These are phyloP conservation scores for Troides helena DNA, from an alignment of 2,888 invertebrate species.

Conservation along the genomic window DNA sequence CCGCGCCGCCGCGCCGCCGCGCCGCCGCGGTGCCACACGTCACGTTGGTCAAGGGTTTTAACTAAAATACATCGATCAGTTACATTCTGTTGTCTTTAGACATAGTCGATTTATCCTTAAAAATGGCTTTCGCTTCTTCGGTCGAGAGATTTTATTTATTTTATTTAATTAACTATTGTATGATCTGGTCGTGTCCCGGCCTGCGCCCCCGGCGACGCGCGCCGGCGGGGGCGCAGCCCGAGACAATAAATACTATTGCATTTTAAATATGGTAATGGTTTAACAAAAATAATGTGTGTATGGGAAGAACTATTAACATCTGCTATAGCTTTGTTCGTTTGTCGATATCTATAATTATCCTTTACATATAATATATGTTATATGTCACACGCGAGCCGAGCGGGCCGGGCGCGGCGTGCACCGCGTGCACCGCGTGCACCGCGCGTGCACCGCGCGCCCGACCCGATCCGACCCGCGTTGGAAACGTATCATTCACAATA, in stretches of 20 bases:
- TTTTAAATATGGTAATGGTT: constrained; percentile 75
- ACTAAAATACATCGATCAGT: background rate
- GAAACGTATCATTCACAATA: constrained; percentile 26
- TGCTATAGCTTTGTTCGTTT: constrained; percentile 68
- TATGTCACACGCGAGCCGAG: too few species aligned
- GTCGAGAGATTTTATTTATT: constrained; percentile 70
- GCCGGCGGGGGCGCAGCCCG: too few species aligned
- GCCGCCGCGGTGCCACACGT: too few species aligned
- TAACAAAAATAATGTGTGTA: constrained; percentile 76
- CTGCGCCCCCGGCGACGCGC: background rate
- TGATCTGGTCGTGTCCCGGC: constrained; percentile 50
- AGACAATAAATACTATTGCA: constrained; percentile 70
- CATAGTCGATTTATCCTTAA: constrained; percentile 64
- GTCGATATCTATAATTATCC: constrained; percentile 61
- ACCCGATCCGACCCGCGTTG: constrained; percentile 19
- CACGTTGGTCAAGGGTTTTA: background rate
- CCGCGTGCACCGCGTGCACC: too few species aligned
- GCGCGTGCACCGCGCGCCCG: too few species aligned
- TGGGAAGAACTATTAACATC: constrained; percentile 76
- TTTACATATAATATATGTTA: constrained; percentile 45
- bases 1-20: too few species aligned
- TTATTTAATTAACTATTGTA: constrained; percentile 73
- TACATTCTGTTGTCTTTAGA: constrained; percentile 35
- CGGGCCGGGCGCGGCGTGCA: too few species aligned
- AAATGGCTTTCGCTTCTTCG: constrained; percentile 50